Conservation (phyloP, 2,113 vertebrate species). For the Anseranas semipalmata region DNA sequence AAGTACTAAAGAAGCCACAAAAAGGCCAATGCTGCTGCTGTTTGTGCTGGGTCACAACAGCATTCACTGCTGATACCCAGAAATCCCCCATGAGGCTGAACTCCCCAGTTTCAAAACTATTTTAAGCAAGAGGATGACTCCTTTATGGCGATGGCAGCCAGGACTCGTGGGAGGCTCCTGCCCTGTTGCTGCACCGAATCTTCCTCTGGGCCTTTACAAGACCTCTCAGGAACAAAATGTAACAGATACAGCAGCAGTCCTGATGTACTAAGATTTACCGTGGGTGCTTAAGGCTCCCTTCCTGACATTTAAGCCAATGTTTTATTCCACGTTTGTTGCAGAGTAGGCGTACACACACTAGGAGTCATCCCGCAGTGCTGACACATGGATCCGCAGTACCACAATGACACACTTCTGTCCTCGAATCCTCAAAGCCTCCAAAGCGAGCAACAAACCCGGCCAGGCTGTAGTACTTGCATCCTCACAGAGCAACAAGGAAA, state of each 20-base stretch:
- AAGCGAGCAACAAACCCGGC: neutral
- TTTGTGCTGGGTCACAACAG: neutral
- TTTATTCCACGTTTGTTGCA: neutral
- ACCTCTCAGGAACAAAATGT: neutral
- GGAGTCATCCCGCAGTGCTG: neutral
- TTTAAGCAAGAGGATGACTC: neutral
- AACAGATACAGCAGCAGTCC: neutral
- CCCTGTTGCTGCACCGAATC: neutral
- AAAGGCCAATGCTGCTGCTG: neutral
- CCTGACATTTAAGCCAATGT: neutral
- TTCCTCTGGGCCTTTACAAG: neutral
- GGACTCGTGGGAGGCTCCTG: neutral
- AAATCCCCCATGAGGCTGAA: neutral
- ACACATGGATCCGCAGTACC: neutral
- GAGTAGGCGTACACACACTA: neutral
- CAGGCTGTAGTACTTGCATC: neutral
- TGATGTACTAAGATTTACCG: neutral
- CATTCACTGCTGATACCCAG: neutral
- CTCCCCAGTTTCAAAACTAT: neutral
- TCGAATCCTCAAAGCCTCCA: neutral
- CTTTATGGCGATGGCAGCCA: neutral
- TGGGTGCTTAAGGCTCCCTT: neutral
- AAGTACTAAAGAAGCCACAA: neutral
- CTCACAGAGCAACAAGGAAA: neutral
- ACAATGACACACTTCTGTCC: neutral